Percentiles rank a stretch among this genome's conserved stretches.
Evolutionary conservation across 1,140 invertebrate genomes (phyloP).

Genomic region (Eurosta solidaginis): DNA sequence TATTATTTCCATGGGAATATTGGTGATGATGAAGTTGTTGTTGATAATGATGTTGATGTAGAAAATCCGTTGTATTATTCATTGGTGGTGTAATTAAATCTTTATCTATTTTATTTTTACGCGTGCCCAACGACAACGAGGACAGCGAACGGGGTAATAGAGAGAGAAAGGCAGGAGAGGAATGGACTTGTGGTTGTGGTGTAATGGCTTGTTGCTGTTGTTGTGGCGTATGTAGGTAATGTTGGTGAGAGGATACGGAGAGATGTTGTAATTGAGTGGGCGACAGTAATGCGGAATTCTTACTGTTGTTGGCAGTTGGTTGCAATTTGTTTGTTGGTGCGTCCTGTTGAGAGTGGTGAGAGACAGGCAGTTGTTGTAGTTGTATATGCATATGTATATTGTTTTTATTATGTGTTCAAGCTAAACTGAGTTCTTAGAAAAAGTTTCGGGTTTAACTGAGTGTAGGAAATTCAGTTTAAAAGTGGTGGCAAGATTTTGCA

Average conservation of each 20-base stretch:
- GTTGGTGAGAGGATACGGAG: constrained; percentile 48
- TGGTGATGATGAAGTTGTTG: background rate
- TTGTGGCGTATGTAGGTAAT: constrained; percentile 40
- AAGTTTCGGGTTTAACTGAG: too few species aligned
- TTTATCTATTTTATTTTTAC: constrained; percentile 57
- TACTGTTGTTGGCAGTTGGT: constrained; percentile 49
- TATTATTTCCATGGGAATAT: constrained; percentile 39
- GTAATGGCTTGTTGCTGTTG: constrained; percentile 47
- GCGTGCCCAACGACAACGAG: constrained; percentile 59
- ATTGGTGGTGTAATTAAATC: constrained; percentile 44
- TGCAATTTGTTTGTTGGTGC: constrained; percentile 50
- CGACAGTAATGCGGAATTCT: constrained; percentile 50
- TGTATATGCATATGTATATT: background rate
- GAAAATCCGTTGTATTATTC: constrained; percentile 47
- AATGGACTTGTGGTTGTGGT: constrained; percentile 44
- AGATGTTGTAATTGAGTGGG: constrained; percentile 55
- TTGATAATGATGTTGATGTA: constrained; percentile 31
- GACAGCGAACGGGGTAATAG: constrained; percentile 64
- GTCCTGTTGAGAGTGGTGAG: constrained; percentile 42
- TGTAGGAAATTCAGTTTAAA: too few species aligned
- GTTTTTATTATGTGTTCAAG: background rate
- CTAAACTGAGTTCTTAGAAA: too few species aligned
- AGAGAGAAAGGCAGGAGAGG: constrained; percentile 61
- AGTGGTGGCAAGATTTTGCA: too few species aligned
- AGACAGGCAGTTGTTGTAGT: constrained; percentile 11